phyloP scores from a whole-genome alignment of 2,113 vertebrate species.

The Poeciliopsis turrubarensis region DNA sequence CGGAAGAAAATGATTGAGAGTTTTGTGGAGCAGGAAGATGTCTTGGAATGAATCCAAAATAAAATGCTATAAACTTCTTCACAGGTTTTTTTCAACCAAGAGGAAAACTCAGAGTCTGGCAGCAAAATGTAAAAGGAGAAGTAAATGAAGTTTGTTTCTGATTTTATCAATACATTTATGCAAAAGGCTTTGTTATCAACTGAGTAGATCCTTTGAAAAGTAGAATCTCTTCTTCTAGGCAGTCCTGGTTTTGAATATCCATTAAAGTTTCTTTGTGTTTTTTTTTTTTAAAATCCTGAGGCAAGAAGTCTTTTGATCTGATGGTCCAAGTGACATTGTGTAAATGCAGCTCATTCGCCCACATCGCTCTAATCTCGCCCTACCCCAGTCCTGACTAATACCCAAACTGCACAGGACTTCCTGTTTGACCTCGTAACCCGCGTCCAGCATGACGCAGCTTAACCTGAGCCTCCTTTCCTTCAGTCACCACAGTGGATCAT shows the following conservation, averaged over 20 bases:
- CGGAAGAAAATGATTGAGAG: no score
- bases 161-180: no score
- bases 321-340: not conserved
- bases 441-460: conserved; percentile 32
- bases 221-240: no score
- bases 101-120: no score
- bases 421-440: conserved; percentile 29
- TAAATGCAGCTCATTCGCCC: not conserved
- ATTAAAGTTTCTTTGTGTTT: not conserved
- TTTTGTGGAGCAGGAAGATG: no score
- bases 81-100: not conserved
- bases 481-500: conserved; percentile 65
- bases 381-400: not conserved
- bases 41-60: not conserved
- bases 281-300: not conserved
- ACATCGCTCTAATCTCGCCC: not conserved
- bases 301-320: no score
- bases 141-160: no score
- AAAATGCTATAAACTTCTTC: not conserved
- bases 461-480: conserved; percentile 57
- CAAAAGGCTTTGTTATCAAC: no score
- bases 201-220: no score
- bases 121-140: no score
- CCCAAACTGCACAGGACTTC: conserved; percentile 38
- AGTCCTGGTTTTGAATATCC: no score